phyloP scores from a whole-genome alignment of 2,797 vertebrate genomes.

The Characodon lateralis region DNA sequence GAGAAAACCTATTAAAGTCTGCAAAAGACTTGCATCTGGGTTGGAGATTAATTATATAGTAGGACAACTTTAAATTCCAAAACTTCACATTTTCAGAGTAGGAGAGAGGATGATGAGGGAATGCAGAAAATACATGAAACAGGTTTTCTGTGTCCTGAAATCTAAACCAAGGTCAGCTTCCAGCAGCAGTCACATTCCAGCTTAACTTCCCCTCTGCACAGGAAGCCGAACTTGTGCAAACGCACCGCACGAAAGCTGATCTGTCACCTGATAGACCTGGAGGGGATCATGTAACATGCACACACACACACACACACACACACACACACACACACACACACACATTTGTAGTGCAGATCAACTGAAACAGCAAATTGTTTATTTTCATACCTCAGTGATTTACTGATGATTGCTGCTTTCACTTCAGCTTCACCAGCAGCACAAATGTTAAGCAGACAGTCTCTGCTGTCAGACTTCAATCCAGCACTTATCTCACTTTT shows the following conservation, averaged over 20 bases:
- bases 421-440: constrained; percentile 21
- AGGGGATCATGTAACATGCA: constrained; percentile 22
- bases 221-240: constrained; percentile 44
- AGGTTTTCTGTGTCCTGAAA: constrained; percentile 19
- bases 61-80: background rate
- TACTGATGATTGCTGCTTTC: constrained; percentile 53
- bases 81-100: background rate
- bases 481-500: constrained; percentile 4
- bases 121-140: constrained; percentile 21
- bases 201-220: constrained; percentile 47
- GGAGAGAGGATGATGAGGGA: background rate
- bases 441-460: constrained; percentile 24
- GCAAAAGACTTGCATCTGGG: background rate
- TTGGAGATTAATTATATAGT: background rate
- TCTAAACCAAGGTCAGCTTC: constrained; percentile 44
- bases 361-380: constrained; percentile 63
- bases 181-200: constrained; percentile 42
- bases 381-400: constrained; percentile 63
- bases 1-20: background rate
- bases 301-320: constrained; percentile 16
- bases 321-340: constrained; percentile 10
- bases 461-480: constrained; percentile 4
- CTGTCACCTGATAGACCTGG: constrained; percentile 47
- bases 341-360: constrained; percentile 35
- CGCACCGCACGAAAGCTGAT: constrained; percentile 41